Evolutionary conservation across 2,797 vertebrate species (phyloP), one percentile per base, ranked within the genome.

Genomic region (Etheostoma perlongum): DNA sequence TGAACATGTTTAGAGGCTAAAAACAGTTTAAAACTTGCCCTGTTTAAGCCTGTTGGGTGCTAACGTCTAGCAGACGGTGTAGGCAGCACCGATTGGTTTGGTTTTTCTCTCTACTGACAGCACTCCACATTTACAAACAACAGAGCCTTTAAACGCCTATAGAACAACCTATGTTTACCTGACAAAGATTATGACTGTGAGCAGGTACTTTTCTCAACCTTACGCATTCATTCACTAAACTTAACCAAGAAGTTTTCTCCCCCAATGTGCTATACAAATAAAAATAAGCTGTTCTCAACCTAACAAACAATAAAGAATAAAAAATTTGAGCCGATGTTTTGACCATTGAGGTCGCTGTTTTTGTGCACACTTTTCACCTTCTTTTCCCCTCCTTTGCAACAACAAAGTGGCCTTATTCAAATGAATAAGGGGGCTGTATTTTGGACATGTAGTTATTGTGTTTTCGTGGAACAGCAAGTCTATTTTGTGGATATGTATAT

Each of bases 381-480:
- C 10, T 49, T 25, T 40, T 11, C 11, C 23, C 46, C 10, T n/a
- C 25, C 49, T 8, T 5, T 16, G 30, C n/a, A 27, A 27, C 27
- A 27, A 27, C 27, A 27, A 27, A 27, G 27, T 27, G 27, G 27
- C 27, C 27, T 27, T 27, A 27, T 44, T 67, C 15, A 46, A 19
- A n/a, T 67, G 16, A 55, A 14, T 46, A 44, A 40, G 36, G 10
- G 36, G 10, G 10, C 36, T 40, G 36, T 12, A 40, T 44, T 62
- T 74, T 16, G 10, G n/a, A 51, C 6, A 72, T 51, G 5, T 57
- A 25, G n/a, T 55, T 16, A 40, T 51, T 18, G 6, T 63, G 52
- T n/a, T 55, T 65, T 49, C 55, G 33, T 67, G 25, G 67, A 53
- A 46, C 30, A 60, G 18, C 44, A 47, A 49, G 13, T 63, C 30